Conservation (phyloP, 2,113 vertebrate genomes). For the Brevimyrus niger region DNA sequence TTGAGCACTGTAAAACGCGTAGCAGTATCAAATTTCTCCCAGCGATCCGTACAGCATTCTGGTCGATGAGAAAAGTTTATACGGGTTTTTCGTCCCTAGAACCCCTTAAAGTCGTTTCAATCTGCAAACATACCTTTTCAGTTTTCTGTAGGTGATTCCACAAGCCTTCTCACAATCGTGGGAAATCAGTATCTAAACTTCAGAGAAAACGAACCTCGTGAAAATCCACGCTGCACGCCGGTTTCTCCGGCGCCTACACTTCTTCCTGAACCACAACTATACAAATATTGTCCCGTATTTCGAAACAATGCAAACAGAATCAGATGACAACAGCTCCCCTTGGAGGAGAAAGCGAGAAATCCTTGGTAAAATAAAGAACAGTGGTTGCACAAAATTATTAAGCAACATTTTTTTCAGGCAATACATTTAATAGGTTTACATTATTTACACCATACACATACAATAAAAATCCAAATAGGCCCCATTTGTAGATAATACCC, state of each 20-base stretch:
- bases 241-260: slow-evolving; percentile 16
- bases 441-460: slow-evolving; percentile 67
- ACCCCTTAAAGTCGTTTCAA: background rate
- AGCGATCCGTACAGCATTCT: background rate
- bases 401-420: slow-evolving; percentile 42
- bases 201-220: background rate
- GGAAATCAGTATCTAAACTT: background rate
- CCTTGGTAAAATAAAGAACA: background rate
- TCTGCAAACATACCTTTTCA: slow-evolving; percentile 6
- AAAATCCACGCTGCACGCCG: background rate
- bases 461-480: slow-evolving; percentile 21
- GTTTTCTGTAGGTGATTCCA: background rate
- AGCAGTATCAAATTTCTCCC: background rate
- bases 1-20: background rate
- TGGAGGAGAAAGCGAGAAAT: slow-evolving; percentile 15
- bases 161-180: background rate
- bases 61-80: background rate
- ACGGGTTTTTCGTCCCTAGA: background rate
- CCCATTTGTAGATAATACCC: background rate
- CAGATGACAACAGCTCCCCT: slow-evolving; percentile 30
- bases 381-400: slow-evolving; percentile 5
- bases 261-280: slow-evolving; percentile 32
- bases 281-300: background rate
- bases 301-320: background rate
- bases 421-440: slow-evolving; percentile 62